Conservation (phyloP, 2,888 invertebrate species). For the Coenonympha glycerion region DNA sequence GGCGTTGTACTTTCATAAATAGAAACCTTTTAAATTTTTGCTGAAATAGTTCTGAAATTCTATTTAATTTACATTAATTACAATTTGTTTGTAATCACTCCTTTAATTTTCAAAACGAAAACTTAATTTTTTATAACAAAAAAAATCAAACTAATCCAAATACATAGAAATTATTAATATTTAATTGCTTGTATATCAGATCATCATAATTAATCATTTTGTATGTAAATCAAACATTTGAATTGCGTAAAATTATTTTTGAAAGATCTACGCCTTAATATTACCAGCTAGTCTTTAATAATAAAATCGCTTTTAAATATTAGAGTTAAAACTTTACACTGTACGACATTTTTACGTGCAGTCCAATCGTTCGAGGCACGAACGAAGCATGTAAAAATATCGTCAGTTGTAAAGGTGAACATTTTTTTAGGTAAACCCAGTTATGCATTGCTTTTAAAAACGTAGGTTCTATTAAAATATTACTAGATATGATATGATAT, state of each 20-base stretch:
- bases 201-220: too few species aligned
- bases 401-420: not conserved
- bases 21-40: not conserved
- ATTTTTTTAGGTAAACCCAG: constrained; percentile 13
- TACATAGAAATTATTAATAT: not conserved
- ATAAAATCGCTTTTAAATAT: constrained; percentile 26
- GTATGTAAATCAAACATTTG: too few species aligned
- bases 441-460: constrained; percentile 19
- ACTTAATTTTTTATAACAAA: too few species aligned
- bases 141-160: constrained; percentile 10
- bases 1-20: constrained; percentile 25
- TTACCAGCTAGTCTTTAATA: constrained; percentile 56
- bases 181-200: too few species aligned
- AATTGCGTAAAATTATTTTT: constrained; percentile 17
- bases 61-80: not conserved
- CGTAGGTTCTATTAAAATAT: constrained; percentile 2
- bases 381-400: too few species aligned
- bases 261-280: constrained; percentile 28
- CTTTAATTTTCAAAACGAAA: not conserved
- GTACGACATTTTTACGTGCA: not conserved
- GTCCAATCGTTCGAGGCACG: not conserved
- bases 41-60: not conserved
- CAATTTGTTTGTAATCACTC: not conserved
- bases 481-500: constrained; percentile 4
- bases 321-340: constrained; percentile 1